These are phyloP conservation scores for Drosophila nr. perissopoda DNA, from an alignment of 2,888 invertebrate genomes.

Conservation along the genomic window DNA sequence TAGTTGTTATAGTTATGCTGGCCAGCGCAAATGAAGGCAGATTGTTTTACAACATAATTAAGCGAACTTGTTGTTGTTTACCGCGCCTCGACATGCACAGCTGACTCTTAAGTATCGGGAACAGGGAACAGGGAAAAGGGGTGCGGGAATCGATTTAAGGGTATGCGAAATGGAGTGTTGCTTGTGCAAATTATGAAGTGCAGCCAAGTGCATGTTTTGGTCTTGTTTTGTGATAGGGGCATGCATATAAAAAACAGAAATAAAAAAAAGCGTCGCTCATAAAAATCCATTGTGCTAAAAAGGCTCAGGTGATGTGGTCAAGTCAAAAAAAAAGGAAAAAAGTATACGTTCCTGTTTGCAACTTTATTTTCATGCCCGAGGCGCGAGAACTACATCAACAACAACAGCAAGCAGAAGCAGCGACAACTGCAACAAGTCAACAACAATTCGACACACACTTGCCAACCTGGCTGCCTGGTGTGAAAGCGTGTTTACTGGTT, in stretches of 20 bases:
- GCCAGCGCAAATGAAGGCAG: conserved; percentile 52
- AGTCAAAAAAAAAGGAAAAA: not conserved
- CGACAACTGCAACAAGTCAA: conserved; percentile 75
- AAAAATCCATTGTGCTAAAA: conserved; percentile 49
- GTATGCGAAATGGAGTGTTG: conserved; percentile 27
- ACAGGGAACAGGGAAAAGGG: not conserved
- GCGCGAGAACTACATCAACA: conserved; percentile 59
- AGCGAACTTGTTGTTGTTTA: conserved; percentile 55
- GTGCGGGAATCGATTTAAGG: not conserved
- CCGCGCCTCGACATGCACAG: conserved; percentile 44
- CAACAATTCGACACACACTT: conserved; percentile 77
- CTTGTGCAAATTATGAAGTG: conserved; percentile 67
- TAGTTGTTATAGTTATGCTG: conserved; percentile 27
- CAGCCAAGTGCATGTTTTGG: conserved; percentile 71
- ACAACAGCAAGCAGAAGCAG: conserved; percentile 47
- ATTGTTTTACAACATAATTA: conserved; percentile 81
- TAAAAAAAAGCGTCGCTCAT: conserved; percentile 50
- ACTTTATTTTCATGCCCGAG: conserved; percentile 72
- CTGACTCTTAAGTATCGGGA: not conserved
- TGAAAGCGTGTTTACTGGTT: conserved; percentile 72
- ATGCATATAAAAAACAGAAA: conserved; percentile 38
- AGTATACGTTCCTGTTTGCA: conserved; percentile 58
- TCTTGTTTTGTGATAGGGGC: conserved; percentile 47
- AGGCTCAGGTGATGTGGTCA: conserved; percentile 26
- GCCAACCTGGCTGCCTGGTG: conserved; percentile 71